Percentiles rank a stretch among this genome's conserved stretches.
These are phyloP conservation scores for Sesia bembeciformis DNA, from an alignment of 2,888 invertebrate genomes.

Conservation along the genomic window DNA sequence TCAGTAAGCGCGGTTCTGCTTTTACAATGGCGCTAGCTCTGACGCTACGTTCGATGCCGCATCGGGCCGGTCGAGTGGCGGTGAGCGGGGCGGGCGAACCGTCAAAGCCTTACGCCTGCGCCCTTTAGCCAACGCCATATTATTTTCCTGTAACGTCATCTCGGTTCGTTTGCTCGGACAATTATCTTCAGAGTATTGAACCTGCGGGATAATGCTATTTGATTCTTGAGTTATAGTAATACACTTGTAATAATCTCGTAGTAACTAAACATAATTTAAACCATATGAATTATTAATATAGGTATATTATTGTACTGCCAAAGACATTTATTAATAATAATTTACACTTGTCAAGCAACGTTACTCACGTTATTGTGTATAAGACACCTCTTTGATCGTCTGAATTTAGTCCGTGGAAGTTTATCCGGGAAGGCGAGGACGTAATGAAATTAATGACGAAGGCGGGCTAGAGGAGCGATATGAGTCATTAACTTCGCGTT, in stretches of 20 bases:
- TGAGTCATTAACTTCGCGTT: constrained; percentile 33
- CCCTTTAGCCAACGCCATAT: constrained; percentile 33
- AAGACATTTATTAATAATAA: too few species aligned
- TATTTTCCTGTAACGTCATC: constrained; percentile 45
- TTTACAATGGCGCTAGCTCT: constrained; percentile 19
- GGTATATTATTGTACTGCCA: too few species aligned
- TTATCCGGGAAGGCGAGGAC: constrained; percentile 15
- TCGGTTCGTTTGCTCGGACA: constrained; percentile 55
- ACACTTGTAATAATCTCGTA: too few species aligned
- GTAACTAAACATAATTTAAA: too few species aligned
- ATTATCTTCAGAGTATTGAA: constrained; percentile 50
- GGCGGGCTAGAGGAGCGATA: constrained; percentile 30
- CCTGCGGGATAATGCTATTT: constrained; percentile 18
- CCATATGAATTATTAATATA: too few species aligned
- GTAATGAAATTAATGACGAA: constrained; percentile 39
- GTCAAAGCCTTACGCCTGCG: constrained; percentile 43
- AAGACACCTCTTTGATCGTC: background rate
- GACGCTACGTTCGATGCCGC: constrained; percentile 22
- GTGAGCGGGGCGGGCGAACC: constrained; percentile 30
- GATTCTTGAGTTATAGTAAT: too few species aligned
- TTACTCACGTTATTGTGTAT: too few species aligned
- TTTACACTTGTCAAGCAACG: too few species aligned
- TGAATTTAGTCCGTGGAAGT: background rate
- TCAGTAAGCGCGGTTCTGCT: constrained; percentile 17
- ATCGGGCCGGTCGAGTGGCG: constrained; percentile 31